These are phyloP conservation scores for Thelaira solivaga DNA, from an alignment of 2,888 invertebrate genomes.

Conservation along the genomic window DNA sequence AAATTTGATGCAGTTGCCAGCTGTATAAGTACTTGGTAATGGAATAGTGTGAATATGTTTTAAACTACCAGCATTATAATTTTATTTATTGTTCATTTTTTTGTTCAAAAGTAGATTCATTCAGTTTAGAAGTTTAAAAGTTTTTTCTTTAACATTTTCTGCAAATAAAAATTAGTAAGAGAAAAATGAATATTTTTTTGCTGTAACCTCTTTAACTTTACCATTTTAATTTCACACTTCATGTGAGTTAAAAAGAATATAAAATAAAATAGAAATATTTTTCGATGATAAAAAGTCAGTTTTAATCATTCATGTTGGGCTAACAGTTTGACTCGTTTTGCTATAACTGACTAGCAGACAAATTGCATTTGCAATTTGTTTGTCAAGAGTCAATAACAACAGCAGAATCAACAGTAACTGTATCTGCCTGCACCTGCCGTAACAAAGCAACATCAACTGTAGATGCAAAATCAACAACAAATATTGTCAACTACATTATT, in stretches of 20 bases:
- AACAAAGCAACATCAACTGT: neutral
- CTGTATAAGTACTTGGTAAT: conserved; percentile 39
- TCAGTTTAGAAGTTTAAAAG: neutral
- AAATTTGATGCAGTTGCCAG: neutral
- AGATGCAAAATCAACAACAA: neutral
- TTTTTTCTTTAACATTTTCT: conserved; percentile 12
- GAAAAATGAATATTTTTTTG: neutral
- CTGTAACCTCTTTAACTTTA: conserved; percentile 19
- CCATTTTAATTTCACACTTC: neutral
- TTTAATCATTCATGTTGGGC: conserved; percentile 9
- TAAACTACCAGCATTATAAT: neutral
- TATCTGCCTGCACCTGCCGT: no score
- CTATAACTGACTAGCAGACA: neutral
- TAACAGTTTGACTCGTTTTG: conserved; percentile 13
- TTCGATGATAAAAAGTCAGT: conserved; percentile 1
- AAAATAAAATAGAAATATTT: neutral
- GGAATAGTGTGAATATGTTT: neutral
- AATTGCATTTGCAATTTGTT: conserved; percentile 20
- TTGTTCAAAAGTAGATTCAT: neutral
- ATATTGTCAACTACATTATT: conserved; percentile 16
- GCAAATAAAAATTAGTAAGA: neutral
- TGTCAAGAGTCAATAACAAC: conserved; percentile 17
- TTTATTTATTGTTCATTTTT: neutral
- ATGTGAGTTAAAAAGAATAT: neutral
- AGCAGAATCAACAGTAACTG: neutral